Evolutionary conservation across 2,797 vertebrate species (phyloP).

Genomic region (Malurus leucopterus): DNA sequence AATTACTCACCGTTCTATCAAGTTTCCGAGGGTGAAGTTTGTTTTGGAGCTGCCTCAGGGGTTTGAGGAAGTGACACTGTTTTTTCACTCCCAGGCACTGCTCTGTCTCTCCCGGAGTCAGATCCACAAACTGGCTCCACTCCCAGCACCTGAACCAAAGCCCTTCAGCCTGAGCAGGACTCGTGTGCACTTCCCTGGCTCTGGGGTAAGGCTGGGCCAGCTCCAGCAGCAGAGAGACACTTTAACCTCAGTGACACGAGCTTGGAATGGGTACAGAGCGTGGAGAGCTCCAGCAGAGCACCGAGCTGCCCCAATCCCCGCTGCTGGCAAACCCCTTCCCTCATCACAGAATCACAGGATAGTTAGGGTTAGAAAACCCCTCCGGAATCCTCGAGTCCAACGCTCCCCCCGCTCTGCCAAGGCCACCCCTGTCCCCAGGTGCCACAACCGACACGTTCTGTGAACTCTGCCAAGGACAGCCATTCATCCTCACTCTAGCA

Average conservation of each 20-base stretch:
- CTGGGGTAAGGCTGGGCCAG: background rate
- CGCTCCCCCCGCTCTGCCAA: background rate
- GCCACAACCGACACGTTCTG: fast-evolving
- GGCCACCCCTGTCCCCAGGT: background rate
- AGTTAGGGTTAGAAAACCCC: background rate
- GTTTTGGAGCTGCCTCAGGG: background rate
- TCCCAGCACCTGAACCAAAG: background rate
- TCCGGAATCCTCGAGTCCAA: background rate
- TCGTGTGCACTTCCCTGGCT: background rate
- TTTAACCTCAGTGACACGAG: background rate
- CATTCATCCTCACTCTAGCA: fast-evolving
- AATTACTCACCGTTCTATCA: background rate
- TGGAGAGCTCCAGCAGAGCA: background rate
- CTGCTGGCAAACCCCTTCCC: background rate
- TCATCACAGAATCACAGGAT: fast-evolving
- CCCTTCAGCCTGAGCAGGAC: background rate
- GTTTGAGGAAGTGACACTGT: background rate
- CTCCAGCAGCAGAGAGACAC: fast-evolving
- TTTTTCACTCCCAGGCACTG: background rate
- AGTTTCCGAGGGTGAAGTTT: background rate
- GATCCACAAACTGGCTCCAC: background rate
- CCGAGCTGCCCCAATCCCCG: background rate
- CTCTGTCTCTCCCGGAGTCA: background rate
- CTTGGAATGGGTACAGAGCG: fast-evolving
- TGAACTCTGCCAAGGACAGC: background rate